Evolutionary conservation across 37 sponge, comb jelly and placozoan species (phyloP), one percentile per base, ranked within the genome.

Genomic region (Spongilla lacustris): DNA sequence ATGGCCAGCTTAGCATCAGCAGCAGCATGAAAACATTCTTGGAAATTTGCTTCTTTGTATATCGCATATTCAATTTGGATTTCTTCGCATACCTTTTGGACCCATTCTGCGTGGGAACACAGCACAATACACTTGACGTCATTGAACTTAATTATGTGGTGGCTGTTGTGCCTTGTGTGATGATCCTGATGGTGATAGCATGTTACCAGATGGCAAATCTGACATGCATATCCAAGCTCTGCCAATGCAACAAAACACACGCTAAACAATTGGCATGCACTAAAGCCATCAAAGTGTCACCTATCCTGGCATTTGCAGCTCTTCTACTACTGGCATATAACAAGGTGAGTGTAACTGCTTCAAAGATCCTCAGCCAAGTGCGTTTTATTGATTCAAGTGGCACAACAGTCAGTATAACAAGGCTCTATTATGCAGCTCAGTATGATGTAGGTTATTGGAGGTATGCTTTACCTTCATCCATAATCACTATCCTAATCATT

Each of bases 301-400:
- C 41, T 41, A 41, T 87, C 31, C 88, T 68, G 66, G 91, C 83
- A 49, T 78, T 91, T 82, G 83, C 87, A 9, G 72, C 91, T 58
- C 81, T 86, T 49, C 41, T 91, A 32, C 49, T 91, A 12, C 79
- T 91, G 26, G 77, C 91, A n/a, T 91, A 91, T 84, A 82, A 67
- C 5, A 91, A 83, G 46, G 33, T 91, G 4, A 74, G 78, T 28
- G 24, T 78, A 22, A 71, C 72, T 66, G 71, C 91, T 30, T 83
- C 86, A 17, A 73, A 82, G 28, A 50, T 91, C 21, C n/a, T 91
- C 68, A 82, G 13, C 50, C 26, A 36, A 27, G 25, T 25, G 0
- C 35, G 19, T 21, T 74, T 91, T 3, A 24, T 33, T 29, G 37
- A 75, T 46, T 29, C 35, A 29, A 38, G 71, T 49, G 80, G 80